These are phyloP conservation scores for Cerastis leucographa DNA, from an alignment of 2,888 invertebrate species.

Conservation along the genomic window DNA sequence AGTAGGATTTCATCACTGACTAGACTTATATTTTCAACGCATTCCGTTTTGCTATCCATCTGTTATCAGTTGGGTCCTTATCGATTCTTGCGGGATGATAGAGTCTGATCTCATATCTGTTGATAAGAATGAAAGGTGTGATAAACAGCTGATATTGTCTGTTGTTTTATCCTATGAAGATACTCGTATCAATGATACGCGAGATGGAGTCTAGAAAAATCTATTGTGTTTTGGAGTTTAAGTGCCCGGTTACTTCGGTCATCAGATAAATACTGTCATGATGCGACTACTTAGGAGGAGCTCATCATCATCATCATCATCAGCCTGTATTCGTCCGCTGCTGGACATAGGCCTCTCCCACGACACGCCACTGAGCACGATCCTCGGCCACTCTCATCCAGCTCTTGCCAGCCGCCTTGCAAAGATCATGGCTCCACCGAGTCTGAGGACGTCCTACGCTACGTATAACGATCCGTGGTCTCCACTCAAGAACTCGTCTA, in stretches of 20 bases:
- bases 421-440: no score
- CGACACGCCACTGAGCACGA: no score
- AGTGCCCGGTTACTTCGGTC: background rate
- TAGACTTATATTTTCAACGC: background rate
- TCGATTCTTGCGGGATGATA: conserved; percentile 38
- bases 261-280: background rate
- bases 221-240: conserved; percentile 10
- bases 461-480: no score
- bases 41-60: background rate
- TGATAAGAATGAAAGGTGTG: conserved; percentile 40
- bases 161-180: conserved; percentile 15
- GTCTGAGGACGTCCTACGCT: no score
- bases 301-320: no score
- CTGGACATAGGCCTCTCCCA: no score
- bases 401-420: no score
- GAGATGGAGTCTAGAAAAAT: conserved; percentile 22
- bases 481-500: no score
- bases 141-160: conserved; percentile 46
- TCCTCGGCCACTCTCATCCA: no score
- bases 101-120: conserved; percentile 29
- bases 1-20: background rate
- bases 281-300: background rate
- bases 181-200: conserved; percentile 28
- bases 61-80: conserved; percentile 34
- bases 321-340: no score